phyloP scores from a whole-genome alignment of 1,140 invertebrate genomes.

The Batillaria attramentaria region DNA sequence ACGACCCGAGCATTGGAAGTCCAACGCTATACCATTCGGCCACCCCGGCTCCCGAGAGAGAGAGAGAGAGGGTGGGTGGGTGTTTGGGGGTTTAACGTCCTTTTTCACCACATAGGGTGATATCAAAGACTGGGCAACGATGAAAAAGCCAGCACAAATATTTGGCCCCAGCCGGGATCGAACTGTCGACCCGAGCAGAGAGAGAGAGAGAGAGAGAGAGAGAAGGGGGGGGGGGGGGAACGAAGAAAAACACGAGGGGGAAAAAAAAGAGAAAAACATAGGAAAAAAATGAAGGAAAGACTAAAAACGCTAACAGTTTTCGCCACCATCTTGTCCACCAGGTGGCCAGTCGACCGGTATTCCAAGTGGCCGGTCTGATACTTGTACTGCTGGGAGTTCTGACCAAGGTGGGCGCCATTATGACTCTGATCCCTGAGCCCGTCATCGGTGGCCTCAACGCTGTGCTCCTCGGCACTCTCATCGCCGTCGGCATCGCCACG shows the following conservation, averaged over 20 bases:
- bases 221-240: background rate
- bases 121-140: no score
- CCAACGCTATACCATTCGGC: no score
- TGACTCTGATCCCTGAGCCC: conserved; percentile 89
- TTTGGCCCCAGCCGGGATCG: no score
- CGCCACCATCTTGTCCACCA: conserved; percentile 22
- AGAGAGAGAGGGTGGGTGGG: no score
- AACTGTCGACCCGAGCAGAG: no score
- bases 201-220: background rate
- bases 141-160: no score
- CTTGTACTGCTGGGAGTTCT: conserved; percentile 80
- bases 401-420: conserved; percentile 86
- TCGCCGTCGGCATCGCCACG: conserved; percentile 19
- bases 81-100: no score
- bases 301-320: background rate
- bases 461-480: background rate
- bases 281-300: conserved; percentile 70
- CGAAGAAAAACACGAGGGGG: no score
- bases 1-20: no score
- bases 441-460: conserved; percentile 80
- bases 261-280: no score
- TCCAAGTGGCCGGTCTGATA: conserved; percentile 82
- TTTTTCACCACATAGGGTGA: no score
- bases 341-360: conserved; percentile 55
- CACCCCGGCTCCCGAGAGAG: no score